Conservation (phyloP, 2,888 invertebrate species). For the Eristalinus aeneus region DNA sequence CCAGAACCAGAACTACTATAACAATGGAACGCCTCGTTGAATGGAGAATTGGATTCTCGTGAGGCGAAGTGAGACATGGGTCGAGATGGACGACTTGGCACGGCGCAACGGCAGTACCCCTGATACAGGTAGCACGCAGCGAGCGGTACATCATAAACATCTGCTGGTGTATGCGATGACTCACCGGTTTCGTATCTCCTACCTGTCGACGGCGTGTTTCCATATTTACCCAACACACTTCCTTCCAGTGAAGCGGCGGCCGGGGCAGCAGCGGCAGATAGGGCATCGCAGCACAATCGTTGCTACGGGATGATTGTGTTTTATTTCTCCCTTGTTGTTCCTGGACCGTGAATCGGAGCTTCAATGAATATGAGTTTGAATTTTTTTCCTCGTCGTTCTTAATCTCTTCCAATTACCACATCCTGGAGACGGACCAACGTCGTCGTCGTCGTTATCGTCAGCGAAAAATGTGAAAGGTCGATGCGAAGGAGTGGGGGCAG, state of each 20-base stretch:
- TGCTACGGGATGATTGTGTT: background rate
- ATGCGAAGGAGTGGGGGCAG: background rate
- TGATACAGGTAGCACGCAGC: background rate
- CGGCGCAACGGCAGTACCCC: too few species aligned
- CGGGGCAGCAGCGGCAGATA: background rate
- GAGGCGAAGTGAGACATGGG: background rate
- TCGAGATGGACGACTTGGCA: background rate
- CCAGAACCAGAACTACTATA: background rate
- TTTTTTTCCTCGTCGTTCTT: slow-evolving; percentile 7
- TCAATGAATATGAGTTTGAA: slow-evolving; percentile 1
- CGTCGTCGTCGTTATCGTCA: background rate
- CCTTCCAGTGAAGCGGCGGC: slow-evolving; percentile 4
- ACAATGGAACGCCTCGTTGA: background rate
- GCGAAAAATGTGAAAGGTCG: background rate
- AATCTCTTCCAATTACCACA: slow-evolving; percentile 50
- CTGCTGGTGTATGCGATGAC: slow-evolving; percentile 39
- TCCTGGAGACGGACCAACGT: slow-evolving; percentile 36
- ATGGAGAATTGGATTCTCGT: background rate
- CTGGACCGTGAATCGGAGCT: background rate
- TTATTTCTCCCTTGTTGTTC: background rate
- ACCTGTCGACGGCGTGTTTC: slow-evolving; percentile 31
- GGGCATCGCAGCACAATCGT: background rate
- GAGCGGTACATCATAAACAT: slow-evolving; percentile 24
- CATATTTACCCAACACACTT: slow-evolving; percentile 61
- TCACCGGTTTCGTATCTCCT: slow-evolving; percentile 41